Evolutionary conservation across 2,888 invertebrate species (phyloP).

Genomic region (Brenthis daphne): DNA sequence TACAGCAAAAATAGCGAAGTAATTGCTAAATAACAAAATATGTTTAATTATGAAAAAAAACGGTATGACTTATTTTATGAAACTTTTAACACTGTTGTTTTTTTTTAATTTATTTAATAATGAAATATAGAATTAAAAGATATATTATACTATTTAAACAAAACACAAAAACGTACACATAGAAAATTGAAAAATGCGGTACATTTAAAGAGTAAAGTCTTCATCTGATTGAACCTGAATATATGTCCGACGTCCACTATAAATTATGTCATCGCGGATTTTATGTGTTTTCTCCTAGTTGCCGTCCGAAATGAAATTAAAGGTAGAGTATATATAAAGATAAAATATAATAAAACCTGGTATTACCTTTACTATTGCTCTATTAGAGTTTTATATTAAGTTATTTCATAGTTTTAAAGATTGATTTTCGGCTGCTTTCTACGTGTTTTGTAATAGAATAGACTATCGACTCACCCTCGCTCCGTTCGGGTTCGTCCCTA

Average conservation of each 20-base stretch:
- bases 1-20: too few relatives aligned
- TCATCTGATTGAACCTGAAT: constrained; percentile 46
- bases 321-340: constrained; percentile 37
- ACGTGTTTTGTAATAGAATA: too few relatives aligned
- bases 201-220: constrained; percentile 17
- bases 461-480: too few relatives aligned
- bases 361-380: neutral
- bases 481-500: too few relatives aligned
- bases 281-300: constrained; percentile 51
- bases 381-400: neutral
- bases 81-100: too few relatives aligned
- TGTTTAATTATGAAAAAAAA: too few relatives aligned
- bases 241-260: constrained; percentile 47
- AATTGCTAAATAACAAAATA: neutral
- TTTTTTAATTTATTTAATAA: too few relatives aligned
- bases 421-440: neutral
- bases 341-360: constrained; percentile 25
- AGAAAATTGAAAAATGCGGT: constrained; percentile 43
- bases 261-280: constrained; percentile 48
- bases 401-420: neutral
- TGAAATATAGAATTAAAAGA: too few relatives aligned
- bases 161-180: constrained; percentile 43
- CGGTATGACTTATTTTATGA: too few relatives aligned
- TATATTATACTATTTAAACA: too few relatives aligned
- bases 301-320: constrained; percentile 44